Percentiles rank a stretch among this genome's conserved stretches.
phyloP scores from a whole-genome alignment of 2,113 vertebrate species.

The Forbesichthys papilliferus region DNA sequence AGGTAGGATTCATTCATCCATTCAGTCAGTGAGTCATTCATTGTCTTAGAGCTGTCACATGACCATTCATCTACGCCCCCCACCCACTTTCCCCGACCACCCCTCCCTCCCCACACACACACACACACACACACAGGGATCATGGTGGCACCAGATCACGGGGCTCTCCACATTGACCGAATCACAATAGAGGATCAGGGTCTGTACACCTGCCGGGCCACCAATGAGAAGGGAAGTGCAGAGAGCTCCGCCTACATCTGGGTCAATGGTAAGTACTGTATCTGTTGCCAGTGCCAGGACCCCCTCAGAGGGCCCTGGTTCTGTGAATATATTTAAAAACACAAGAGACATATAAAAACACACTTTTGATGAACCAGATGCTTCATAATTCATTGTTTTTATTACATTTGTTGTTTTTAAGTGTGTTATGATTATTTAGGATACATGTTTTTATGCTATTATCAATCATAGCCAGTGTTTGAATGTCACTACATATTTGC shows the following conservation, averaged over 20 bases:
- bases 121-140: constrained; percentile 75
- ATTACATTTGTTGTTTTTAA: too few species aligned
- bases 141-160: constrained; percentile 82
- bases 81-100: background rate
- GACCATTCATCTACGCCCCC: background rate
- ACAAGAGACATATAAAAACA: too few species aligned
- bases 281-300: background rate
- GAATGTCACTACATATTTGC: too few species aligned
- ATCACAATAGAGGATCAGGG: constrained; percentile 90
- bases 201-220: constrained; percentile 86
- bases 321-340: background rate
- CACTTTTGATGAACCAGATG: too few species aligned
- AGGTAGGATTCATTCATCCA: constrained; percentile 75
- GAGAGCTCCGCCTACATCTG: constrained; percentile 86
- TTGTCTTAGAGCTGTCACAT: background rate
- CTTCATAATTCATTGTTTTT: too few species aligned
- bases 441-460: too few species aligned
- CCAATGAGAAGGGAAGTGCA: constrained; percentile 86
- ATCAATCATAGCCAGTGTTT: too few species aligned
- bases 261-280: constrained; percentile 80
- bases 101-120: constrained; percentile 2
- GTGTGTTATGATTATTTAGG: too few species aligned
- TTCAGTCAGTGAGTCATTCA: background rate
- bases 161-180: constrained; percentile 88
- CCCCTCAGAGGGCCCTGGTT: too few species aligned